phyloP scores from a whole-genome alignment of 30 jellyfish, hydroid and myxozoan species.

The Aurelia coerulea region DNA sequence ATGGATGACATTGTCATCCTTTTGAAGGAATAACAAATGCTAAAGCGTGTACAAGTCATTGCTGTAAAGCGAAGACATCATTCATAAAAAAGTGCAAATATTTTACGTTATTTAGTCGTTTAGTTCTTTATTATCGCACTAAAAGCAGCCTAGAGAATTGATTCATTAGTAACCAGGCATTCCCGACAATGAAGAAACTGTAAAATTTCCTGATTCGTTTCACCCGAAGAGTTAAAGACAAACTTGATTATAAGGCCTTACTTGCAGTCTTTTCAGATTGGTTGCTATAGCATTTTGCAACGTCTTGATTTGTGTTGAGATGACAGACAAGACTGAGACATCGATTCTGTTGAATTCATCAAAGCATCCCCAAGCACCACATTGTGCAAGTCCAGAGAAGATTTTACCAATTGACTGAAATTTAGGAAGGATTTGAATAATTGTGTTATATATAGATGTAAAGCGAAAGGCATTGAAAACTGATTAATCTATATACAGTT shows the following conservation, averaged over 20 bases:
- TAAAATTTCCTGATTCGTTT: background rate
- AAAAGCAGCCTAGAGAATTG: too few species aligned
- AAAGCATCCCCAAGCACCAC: constrained; percentile 99
- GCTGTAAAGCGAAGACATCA: too few species aligned
- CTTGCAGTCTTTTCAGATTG: constrained; percentile 94
- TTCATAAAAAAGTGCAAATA: too few species aligned
- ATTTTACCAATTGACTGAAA: constrained; percentile 98
- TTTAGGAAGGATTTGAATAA: background rate
- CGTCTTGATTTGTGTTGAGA: constrained; percentile 97
- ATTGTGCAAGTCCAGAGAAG: constrained; percentile 99
- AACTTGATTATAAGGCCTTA: background rate
- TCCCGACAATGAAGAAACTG: background rate
- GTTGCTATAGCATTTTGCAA: constrained; percentile 92
- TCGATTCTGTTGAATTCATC: constrained; percentile 99
- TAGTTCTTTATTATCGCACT: too few species aligned
- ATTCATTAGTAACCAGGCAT: too few species aligned
- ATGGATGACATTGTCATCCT: too few species aligned
- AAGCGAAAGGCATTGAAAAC: too few species aligned
- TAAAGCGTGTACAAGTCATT: too few species aligned
- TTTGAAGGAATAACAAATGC: too few species aligned
- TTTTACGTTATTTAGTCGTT: too few species aligned
- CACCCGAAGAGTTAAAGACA: background rate
- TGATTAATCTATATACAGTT: too few species aligned
- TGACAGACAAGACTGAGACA: constrained; percentile 97
- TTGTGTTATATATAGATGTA: too few species aligned